Conservation (phyloP, 2,888 invertebrate genomes). For the Drosophila demipolita region DNA sequence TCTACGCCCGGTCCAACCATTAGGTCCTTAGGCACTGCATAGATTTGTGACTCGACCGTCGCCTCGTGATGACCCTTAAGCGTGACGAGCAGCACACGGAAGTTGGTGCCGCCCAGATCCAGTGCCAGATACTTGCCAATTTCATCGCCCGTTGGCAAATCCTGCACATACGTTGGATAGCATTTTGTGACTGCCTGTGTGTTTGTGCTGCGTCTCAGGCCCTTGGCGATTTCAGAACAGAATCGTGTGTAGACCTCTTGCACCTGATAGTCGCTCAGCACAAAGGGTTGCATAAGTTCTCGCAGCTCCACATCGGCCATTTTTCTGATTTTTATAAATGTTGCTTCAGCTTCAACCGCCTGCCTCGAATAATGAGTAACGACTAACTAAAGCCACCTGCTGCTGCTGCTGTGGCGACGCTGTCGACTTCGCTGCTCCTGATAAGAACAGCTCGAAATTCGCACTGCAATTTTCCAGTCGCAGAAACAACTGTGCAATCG, state of each 20-base stretch:
- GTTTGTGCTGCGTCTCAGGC: constrained; percentile 91
- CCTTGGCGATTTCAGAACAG: constrained; percentile 90
- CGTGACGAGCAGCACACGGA: constrained; percentile 96
- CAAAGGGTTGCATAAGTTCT: constrained; percentile 87
- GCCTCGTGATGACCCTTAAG: constrained; percentile 92
- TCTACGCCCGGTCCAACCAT: constrained; percentile 96
- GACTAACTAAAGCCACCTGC: constrained; percentile 57
- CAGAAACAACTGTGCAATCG: constrained; percentile 36
- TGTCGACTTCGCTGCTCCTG: constrained; percentile 35
- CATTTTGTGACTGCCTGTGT: constrained; percentile 93
- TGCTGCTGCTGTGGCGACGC: constrained; percentile 18
- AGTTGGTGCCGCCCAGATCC: constrained; percentile 99
- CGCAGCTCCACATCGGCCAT: constrained; percentile 75
- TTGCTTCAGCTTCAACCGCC: constrained; percentile 42
- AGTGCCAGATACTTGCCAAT: constrained; percentile 96
- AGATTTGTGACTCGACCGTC: constrained; percentile 97
- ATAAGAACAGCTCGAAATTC: constrained; percentile 49
- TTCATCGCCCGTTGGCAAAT: constrained; percentile 97
- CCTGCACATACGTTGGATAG: constrained; percentile 97
- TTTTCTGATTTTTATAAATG: constrained; percentile 1
- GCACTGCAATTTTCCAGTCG: constrained; percentile 45
- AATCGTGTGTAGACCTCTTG: constrained; percentile 91
- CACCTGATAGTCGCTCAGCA: constrained; percentile 91
- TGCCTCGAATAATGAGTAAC: constrained; percentile 64
- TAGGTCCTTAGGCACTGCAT: constrained; percentile 95